Evolutionary conservation across 2,888 invertebrate genomes (phyloP), one percentile per base, ranked within the genome.

Genomic region (Eueremaeus valkanovi): DNA sequence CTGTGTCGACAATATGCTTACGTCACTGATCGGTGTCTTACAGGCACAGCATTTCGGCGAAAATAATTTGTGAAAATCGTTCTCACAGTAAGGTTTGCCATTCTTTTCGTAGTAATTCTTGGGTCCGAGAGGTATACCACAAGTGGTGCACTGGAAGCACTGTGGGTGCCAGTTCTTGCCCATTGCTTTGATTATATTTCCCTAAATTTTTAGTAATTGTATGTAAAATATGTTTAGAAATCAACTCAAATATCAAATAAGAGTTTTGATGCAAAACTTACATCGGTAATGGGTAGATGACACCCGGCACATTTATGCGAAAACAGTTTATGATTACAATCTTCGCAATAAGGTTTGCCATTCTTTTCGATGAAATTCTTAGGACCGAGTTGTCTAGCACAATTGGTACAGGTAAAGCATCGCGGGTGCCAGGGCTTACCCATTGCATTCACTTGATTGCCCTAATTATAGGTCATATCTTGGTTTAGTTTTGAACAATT

Each of bases 151-250:
- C 77, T 92, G 93, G 86, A 99, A 99, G 99, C 97, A 97, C 84
- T 98, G 96, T 82, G 96, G 95, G 84, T 98, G 98, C 95, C 96
- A 98, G 79, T 95, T 96, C 85, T 93, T 93, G 84, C 96, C 95
- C 84, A 98, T 85, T 13, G 97, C 98, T 3, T 40, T 70, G 21
- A 75, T 45, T 36, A 42, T 45, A 16, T 75, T 61, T n/a, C 70
- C 72, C 75, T 75, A 24, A 5, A n/a, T 21, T n/a, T 49, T 5
- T 27, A 58, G 8, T 16, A 29, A 27, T 8, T 58, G 21, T 27
- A 21, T 31, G 27, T 40, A 9, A 9, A 5, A 45, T 45, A 2
- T 45, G 11, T 45, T 18, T 45, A 18, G 3, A 45, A 40, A 9
- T 40, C 11, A 40, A 9, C 6, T 40, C 40, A 40, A 40, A 9